Conservation (phyloP, 2,888 invertebrate genomes). For the Spisula subtruncata region DNA sequence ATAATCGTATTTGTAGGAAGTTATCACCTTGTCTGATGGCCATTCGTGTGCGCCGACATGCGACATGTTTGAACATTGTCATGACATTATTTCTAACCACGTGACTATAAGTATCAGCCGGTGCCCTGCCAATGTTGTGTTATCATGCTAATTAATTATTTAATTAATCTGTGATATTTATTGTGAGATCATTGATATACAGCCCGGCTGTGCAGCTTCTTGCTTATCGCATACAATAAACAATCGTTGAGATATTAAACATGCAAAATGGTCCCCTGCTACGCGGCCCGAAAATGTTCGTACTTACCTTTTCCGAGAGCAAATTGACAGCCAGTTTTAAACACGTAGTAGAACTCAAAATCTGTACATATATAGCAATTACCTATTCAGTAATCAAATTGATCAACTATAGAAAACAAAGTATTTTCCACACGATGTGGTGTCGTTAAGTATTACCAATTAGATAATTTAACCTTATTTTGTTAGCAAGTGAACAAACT, state of each 20-base stretch:
- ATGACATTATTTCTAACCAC: neutral
- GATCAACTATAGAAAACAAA: too few species aligned
- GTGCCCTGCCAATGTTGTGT: neutral
- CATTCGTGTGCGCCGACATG: too few species aligned
- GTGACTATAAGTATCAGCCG: neutral
- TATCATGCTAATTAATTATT: neutral
- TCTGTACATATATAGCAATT: too few species aligned
- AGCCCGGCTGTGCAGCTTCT: constrained; percentile 16
- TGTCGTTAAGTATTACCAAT: neutral
- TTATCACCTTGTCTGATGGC: too few species aligned
- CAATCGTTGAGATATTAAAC: neutral
- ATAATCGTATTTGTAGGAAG: too few species aligned
- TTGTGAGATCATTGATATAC: neutral
- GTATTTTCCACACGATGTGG: neutral
- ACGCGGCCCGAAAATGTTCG: neutral
- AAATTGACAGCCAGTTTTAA: too few species aligned
- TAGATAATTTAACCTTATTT: neutral
- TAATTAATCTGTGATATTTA: neutral
- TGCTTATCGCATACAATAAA: neutral
- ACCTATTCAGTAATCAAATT: too few species aligned
- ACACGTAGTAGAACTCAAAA: too few species aligned
- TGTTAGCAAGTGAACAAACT: neutral
- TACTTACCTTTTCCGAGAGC: too few species aligned
- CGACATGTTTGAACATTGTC: too few species aligned
- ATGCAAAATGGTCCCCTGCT: neutral